Evolutionary conservation across 2,888 invertebrate species (phyloP), one percentile per base, ranked within the genome.

Genomic region (Dexiosoma caninum): DNA sequence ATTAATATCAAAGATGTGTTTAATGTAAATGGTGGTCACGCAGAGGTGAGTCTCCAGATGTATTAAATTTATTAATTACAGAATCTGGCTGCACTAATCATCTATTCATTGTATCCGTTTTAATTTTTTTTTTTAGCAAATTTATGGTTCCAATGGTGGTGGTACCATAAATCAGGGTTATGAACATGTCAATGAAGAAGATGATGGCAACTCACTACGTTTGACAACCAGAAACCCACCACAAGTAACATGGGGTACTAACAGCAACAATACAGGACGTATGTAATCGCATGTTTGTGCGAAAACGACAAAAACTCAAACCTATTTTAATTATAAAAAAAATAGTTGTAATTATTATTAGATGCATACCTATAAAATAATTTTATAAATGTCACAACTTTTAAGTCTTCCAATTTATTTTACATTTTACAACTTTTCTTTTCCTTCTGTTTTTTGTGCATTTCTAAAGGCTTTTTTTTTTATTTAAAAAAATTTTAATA

Each of bases 1-100:
- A 95, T 95, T 84, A 94, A 94, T 83, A 94, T 95, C 7, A 95
- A 96, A 85, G 95, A 96, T 82, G 94, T 96, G 0, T 96, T 96
- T 85, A 94, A 94, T 87, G 94, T 93, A 0, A 93, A 92, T 82
- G 92, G 92, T 78, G 88, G 90, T 8, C 87, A 87, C 51, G 75
- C 59, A 30, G 90, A 90, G 86, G 90, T 90, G 82, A 42, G 75
- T 59, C 7, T n/a, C n/a, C 6, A 23, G 2, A 9, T 1, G 9
- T 2, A 44, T 44, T 44, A 40, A 40, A 40, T 8, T 3, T 1
- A 40, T n/a, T n/a, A 2, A n/a, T n/a, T 40, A 3, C 12, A 8
- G n/a, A n/a, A 40, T n/a, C 4, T 1, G 12, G 9, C 27, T 6
- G 27, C 27, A n/a, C n/a, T n/a, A n/a, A n/a, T n/a, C n/a, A n/a